These are phyloP conservation scores for Pogonocichla stellata DNA, from an alignment of 2,113 vertebrate genomes.

Conservation along the genomic window DNA sequence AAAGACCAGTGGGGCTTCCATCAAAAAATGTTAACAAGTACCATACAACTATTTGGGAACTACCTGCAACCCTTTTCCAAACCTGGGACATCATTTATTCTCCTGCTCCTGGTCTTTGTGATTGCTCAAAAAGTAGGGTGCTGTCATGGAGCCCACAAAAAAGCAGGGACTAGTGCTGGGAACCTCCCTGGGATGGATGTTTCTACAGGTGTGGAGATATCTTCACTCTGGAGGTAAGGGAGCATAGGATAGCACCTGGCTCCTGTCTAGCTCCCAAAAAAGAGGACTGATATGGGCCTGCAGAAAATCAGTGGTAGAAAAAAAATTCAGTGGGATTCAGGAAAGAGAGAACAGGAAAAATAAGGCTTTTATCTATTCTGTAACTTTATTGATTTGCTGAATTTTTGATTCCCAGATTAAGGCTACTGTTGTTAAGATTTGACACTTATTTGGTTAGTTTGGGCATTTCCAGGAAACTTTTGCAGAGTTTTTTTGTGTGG, in stretches of 20 bases:
- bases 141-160: not conserved
- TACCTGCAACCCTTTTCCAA: not conserved
- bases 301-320: not conserved
- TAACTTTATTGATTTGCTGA: constrained; percentile 34
- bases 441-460: constrained; percentile 35
- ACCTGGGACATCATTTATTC: not conserved
- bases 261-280: not conserved
- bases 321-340: not conserved
- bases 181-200: not conserved
- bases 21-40: not conserved
- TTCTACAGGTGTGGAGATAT: not conserved
- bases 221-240: not conserved
- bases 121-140: not conserved
- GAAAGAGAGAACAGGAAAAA: not conserved
- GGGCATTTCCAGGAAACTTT: constrained; percentile 57
- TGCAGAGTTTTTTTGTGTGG: constrained; percentile 5
- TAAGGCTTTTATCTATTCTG: constrained; percentile 10
- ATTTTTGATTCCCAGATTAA: constrained; percentile 47
- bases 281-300: not conserved
- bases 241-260: not conserved
- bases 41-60: not conserved
- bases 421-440: constrained; percentile 39
- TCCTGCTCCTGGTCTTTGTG: not conserved
- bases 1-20: not conserved
- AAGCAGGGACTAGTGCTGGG: not conserved